These are phyloP conservation scores for Rhipidura dahli DNA, from an alignment of 2,113 vertebrate species.

Conservation along the genomic window DNA sequence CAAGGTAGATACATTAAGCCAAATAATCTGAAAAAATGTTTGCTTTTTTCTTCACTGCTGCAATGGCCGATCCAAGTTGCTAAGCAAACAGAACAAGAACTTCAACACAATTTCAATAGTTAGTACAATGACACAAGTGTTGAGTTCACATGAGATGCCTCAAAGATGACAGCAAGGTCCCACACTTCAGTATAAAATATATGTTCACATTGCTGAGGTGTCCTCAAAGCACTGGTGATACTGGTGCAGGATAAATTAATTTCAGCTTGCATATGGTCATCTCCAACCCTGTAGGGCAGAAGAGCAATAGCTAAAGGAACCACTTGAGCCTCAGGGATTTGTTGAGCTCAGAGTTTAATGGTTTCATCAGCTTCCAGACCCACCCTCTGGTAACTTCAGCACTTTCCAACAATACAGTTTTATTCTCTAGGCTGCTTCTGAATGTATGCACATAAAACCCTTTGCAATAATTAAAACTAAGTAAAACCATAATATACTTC, in stretches of 20 bases:
- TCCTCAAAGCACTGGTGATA: neutral
- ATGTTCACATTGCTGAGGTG: neutral
- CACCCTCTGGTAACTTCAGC: neutral
- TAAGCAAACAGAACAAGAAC: neutral
- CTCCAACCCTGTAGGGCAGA: neutral
- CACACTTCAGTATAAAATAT: neutral
- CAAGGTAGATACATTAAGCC: neutral
- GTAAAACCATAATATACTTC: neutral
- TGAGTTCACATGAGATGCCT: neutral
- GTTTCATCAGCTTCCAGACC: neutral
- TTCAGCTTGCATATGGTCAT: neutral
- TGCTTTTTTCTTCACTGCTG: neutral
- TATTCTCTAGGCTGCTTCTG: neutral
- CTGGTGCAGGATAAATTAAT: neutral
- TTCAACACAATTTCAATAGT: neutral
- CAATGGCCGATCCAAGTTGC: neutral
- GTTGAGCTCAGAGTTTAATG: neutral
- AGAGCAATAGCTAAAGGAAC: neutral
- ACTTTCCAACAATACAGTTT: neutral
- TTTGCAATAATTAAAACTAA: neutral
- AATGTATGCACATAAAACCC: neutral
- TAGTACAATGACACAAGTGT: neutral
- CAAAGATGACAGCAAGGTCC: neutral
- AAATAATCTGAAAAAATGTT: neutral
- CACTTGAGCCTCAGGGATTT: neutral